These are phyloP conservation scores for Agelastica alni DNA, from an alignment of 2,888 invertebrate species.

Conservation along the genomic window DNA sequence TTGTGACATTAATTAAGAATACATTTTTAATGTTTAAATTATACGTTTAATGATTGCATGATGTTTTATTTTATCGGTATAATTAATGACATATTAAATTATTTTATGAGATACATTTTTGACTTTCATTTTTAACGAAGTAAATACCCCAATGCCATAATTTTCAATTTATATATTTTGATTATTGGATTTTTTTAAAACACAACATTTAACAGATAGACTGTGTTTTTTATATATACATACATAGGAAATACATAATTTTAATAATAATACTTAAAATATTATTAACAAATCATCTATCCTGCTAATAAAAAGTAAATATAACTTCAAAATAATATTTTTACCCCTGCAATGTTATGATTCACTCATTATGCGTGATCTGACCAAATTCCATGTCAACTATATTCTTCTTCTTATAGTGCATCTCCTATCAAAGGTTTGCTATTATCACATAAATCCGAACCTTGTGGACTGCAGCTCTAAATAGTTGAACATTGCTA, in stretches of 20 bases:
- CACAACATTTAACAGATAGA: not conserved
- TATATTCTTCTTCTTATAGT: too few relatives aligned
- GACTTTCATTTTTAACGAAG: not conserved
- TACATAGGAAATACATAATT: too few relatives aligned
- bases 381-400: too few relatives aligned
- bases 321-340: constrained; percentile 55
- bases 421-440: too few relatives aligned
- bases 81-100: not conserved
- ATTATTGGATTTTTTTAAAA: not conserved
- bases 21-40: too few relatives aligned
- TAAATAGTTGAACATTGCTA: too few relatives aligned
- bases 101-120: not conserved
- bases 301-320: not conserved
- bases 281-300: not conserved
- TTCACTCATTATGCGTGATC: too few relatives aligned
- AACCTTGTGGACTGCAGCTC: too few relatives aligned
- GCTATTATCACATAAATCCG: too few relatives aligned
- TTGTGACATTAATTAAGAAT: not conserved
- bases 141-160: not conserved
- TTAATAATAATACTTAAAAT: too few relatives aligned
- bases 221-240: not conserved
- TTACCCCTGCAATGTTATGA: too few relatives aligned
- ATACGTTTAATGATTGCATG: not conserved
- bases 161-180: not conserved
- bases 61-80: not conserved